These are phyloP conservation scores for Didymodactylos carnosus DNA, from an alignment of 2,888 invertebrate genomes.

Conservation along the genomic window DNA sequence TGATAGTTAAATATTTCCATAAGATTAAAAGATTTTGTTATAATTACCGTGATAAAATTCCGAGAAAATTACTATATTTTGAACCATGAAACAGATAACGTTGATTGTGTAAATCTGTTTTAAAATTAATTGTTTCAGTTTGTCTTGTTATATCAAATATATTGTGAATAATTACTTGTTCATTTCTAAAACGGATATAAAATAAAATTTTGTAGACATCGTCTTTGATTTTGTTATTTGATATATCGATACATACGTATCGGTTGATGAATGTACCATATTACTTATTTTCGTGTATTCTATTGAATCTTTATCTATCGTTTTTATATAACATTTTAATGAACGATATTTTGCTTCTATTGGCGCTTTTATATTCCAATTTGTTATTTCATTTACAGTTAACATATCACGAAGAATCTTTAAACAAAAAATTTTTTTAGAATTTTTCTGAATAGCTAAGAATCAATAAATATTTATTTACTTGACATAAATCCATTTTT, in stretches of 20 bases:
- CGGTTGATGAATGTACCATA: neutral
- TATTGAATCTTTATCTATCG: constrained; percentile 6
- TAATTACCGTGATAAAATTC: constrained; percentile 28
- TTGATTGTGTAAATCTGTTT: constrained; percentile 18
- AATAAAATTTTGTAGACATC: neutral
- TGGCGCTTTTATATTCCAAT: constrained; percentile 22
- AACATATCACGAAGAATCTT: constrained; percentile 27
- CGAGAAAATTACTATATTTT: constrained; percentile 26
- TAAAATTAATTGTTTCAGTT: constrained; percentile 22
- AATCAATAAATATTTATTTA: too few relatives aligned
- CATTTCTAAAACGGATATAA: neutral
- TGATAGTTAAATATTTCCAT: neutral
- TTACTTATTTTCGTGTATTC: neutral
- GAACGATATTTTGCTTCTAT: constrained; percentile 25
- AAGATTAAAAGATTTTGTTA: too few relatives aligned
- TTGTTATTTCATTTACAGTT: constrained; percentile 28
- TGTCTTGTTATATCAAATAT: constrained; percentile 23
- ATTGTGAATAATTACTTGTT: constrained; percentile 15
- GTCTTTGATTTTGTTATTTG: neutral
- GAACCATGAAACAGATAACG: constrained; percentile 27
- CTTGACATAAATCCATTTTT: too few relatives aligned
- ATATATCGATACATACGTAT: neutral
- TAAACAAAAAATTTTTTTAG: neutral
- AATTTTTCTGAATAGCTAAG: too few relatives aligned
- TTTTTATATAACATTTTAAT: constrained; percentile 22